Evolutionary conservation across 2,888 invertebrate species (phyloP), one percentile per base, ranked within the genome.

Genomic region (Melolontha melolontha): DNA sequence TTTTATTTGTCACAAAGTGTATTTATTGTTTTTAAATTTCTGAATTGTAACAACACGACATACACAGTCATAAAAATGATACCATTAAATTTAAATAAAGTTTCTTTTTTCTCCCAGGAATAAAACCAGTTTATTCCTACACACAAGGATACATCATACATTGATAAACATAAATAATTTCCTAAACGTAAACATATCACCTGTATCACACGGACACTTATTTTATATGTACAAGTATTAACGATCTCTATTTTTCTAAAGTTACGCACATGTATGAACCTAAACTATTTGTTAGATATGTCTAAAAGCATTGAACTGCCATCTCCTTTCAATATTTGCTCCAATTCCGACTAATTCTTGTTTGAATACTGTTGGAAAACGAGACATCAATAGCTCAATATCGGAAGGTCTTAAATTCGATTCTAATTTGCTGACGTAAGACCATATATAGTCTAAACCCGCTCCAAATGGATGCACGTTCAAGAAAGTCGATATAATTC

Each of bases 401-500:
- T 92, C 91, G 44, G 91, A 89, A 54, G 92, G 90, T 69, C 91
- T 87, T 55, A 93, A 85, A 73, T 86, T 86, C 1, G 92, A 86
- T 76, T 93, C 91, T 73, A 95, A 85, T 78, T 93, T 93, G 77
- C 93, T 92, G 17, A 97, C 89, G 83, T 96, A 97, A 7, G 94
- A 94, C 87, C 94, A 94, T 72, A 97, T 91, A 83, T 95, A 94
- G 81, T 95, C 95, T 1, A 95, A 87, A 68, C 93, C 93, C 1
- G 96, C 96, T 52, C 97, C 97, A 79, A 93, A 92, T 0, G 97
- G 97, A 84, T 97, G 97, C 42, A 97, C 93, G 84, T 95, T 90
- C 63, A 97, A 87, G 84, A 96, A 97, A 6, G 95, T 93, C 4
- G 96, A 92, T 77, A 95, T 91, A 67, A 97, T 86, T 68, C 94